Evolutionary conservation across 2,113 vertebrate genomes (phyloP), one percentile per base, ranked within the genome.

Genomic region (Paracanthobrama guichenoti): DNA sequence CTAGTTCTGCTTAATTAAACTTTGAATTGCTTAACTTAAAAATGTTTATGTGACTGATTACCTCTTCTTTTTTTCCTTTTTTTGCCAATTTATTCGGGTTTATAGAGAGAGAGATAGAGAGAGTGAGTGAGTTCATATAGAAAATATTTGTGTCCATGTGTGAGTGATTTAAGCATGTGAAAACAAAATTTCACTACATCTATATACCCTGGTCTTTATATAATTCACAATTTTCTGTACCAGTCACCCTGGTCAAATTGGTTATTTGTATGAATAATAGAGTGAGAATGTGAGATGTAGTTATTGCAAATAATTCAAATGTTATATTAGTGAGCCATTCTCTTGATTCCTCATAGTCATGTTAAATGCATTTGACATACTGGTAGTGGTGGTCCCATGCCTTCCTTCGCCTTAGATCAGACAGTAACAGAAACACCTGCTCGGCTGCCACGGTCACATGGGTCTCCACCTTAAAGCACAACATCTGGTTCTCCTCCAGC

Each of bases 391-490:
- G 92, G 92, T 99, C 97, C 98, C 98, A 98, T 88, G 97, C 94
- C 0, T 93, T 95, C 81, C 98, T 95, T 82, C 93, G 94, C 24
- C 88, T 91, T 87, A 99, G 93, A 92, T 99, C 96, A 0, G 97
- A 98, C 59, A 99, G 94, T 75, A 99, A 92, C 69, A 92, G 85
- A 91, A 99, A 99, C 80, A 95, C 95, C 86, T 93, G 94, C 89
- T 89, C 69, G 0, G 96, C 93, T 0, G 95, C 26, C 42, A 96
- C 90, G 0, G 87, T 74, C 57, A 96, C 95, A 0, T 88, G 86
- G 72, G 96, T 98, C 92, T 98, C 97, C 66, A 98, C 94, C 82
- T 95, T 96, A 91, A 99, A 96, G 78, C 96, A 97, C 73, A 99
- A 93, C 91, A 95, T 95, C 71, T 94, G 95, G 92, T 97, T 96